Evolutionary conservation across 2,888 invertebrate species (phyloP), one percentile per base, ranked within the genome.

Genomic region (Elysia crispata): DNA sequence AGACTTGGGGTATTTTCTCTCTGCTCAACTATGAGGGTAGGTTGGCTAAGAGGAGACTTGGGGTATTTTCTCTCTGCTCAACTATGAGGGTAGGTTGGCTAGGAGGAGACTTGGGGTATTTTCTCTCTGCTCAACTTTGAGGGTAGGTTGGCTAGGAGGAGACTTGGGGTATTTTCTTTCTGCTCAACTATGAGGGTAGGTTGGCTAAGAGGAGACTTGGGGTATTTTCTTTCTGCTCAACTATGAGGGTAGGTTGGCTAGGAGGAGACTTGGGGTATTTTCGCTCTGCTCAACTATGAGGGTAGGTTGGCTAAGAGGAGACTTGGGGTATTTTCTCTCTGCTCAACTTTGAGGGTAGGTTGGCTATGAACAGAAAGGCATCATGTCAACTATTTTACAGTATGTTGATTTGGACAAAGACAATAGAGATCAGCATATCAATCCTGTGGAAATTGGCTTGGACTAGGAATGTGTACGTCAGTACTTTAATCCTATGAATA

Each of bases 251-350:
- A 62, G 8, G 62, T 73, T 41, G 41, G 41, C 41, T 41, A 6
- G 41, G 41, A 41, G 5, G 3, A 6, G 41, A 11, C n/a, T n/a
- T n/a, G n/a, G 11, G 76, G 76, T 1, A 64, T 76, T 60, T 49
- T 76, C 6, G 62, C 64, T 25, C 33, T 66, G 64, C 13, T 76
- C 23, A 66, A 31, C 50, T 66, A 41, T 41, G 49, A 76, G 8
- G 41, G 76, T 75, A 62, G 8, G 62, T 73, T 41, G 41, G 81
- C 69, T 75, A 79, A 1, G 41, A 18, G 25, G 73, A 76, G 50
- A 72, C 20, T 5, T 57, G n/a, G 11, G 76, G 76, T 1, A 64
- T 76, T 60, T 49, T 76, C 6, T 64, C 64, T 25, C 33, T 66
- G 64, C 13, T 76, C 23, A 66, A 31, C 50, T 66, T 66, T 41